Conservation (phyloP, 2,113 vertebrate genomes). For the Romanogobio albipinnatus region DNA sequence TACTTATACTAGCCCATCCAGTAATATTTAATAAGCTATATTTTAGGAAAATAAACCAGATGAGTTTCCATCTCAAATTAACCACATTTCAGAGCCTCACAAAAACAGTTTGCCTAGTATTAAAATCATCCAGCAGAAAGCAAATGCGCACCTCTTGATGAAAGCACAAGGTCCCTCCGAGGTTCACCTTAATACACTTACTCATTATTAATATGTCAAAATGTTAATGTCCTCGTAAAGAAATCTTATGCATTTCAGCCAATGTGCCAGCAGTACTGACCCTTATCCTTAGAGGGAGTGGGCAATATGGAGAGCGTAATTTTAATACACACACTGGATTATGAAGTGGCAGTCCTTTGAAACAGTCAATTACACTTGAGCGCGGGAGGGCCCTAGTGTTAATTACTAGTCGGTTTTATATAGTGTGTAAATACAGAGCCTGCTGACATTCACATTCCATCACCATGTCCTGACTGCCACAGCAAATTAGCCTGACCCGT, state of each 20-base stretch:
- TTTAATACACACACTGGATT: constrained; percentile 85
- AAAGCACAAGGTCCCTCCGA: constrained; percentile 65
- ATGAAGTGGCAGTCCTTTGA: constrained; percentile 78
- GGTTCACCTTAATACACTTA: constrained; percentile 82
- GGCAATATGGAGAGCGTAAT: constrained; percentile 87
- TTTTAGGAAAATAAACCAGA: constrained; percentile 32
- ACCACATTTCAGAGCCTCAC: constrained; percentile 37
- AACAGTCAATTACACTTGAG: constrained; percentile 94
- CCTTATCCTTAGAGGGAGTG: constrained; percentile 85
- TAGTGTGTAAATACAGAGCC: constrained; percentile 97
- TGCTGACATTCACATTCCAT: constrained; percentile 99
- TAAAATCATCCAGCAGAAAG: constrained; percentile 64
- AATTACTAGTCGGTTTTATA: constrained; percentile 81
- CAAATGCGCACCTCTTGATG: constrained; percentile 62
- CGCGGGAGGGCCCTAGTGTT: constrained; percentile 80
- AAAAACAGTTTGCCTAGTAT: constrained; percentile 52
- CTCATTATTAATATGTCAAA: constrained; percentile 94
- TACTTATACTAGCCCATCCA: background rate
- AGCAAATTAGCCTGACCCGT: constrained; percentile 83
- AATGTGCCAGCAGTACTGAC: constrained; percentile 90
- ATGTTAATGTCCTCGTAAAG: constrained; percentile 94
- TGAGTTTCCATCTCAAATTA: constrained; percentile 38
- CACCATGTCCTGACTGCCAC: constrained; percentile 85
- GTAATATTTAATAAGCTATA: constrained; percentile 17
- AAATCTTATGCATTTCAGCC: constrained; percentile 88